phyloP scores from a whole-genome alignment of 2,888 invertebrate species.

The Lacanobia wlatinum region DNA sequence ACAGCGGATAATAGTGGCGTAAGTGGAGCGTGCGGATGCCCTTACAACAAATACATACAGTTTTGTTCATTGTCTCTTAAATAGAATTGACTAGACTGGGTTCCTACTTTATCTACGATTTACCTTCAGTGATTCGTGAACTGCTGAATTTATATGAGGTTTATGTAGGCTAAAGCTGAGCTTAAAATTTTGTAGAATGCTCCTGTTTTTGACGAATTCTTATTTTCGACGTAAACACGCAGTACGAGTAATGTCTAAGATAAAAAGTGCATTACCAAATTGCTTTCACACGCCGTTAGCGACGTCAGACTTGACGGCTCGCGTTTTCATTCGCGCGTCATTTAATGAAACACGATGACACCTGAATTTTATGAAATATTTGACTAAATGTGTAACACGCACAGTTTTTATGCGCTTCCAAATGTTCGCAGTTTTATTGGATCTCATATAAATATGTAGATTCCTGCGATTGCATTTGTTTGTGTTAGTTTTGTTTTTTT shows the following conservation, averaged over 20 bases:
- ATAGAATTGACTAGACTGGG: conserved; percentile 48
- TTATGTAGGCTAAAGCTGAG: conserved; percentile 24
- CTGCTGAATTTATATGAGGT: conserved; percentile 39
- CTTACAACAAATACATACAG: conserved; percentile 58
- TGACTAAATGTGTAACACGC: conserved; percentile 35
- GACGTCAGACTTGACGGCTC: conserved; percentile 71
- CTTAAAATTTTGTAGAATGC: conserved; percentile 24
- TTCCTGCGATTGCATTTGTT: conserved; percentile 34
- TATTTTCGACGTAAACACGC: conserved; percentile 24
- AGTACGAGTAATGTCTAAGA: conserved; percentile 58
- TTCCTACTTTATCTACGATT: conserved; percentile 41
- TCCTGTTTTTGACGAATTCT: conserved; percentile 16
- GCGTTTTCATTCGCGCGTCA: conserved; percentile 30
- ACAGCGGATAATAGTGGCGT: conserved; percentile 63
- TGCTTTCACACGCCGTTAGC: conserved; percentile 79
- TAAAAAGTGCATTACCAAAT: conserved; percentile 87
- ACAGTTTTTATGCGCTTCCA: conserved; percentile 37
- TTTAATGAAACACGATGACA: conserved; percentile 39
- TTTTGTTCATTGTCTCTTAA: conserved; percentile 57
- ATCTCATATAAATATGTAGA: conserved; percentile 45
- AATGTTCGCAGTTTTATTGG: conserved; percentile 44
- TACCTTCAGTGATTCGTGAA: conserved; percentile 38
- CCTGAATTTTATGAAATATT: conserved; percentile 38
- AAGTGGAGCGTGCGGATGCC: conserved; percentile 56
- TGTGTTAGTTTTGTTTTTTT: conserved; percentile 27